phyloP scores from a whole-genome alignment of 2,113 vertebrate species.

The Panthera tigris region DNA sequence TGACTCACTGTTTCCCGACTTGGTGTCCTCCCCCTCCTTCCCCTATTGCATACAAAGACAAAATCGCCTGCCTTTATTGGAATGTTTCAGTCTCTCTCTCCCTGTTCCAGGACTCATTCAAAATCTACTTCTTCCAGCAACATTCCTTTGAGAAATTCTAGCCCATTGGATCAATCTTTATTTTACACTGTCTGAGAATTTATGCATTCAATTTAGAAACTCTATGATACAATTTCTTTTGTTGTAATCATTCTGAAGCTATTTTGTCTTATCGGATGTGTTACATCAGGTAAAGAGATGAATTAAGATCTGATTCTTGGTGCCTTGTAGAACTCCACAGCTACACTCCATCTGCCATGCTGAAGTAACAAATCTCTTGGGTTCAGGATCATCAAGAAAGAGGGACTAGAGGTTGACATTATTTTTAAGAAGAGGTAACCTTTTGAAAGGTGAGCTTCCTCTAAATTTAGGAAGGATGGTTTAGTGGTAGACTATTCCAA shows the following conservation, averaged over 20 bases:
- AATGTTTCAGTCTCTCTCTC: background rate
- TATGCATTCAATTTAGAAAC: background rate
- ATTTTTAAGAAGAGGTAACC: background rate
- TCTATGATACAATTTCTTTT: background rate
- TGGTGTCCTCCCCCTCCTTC: background rate
- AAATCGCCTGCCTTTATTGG: background rate
- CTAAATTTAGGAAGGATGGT: background rate
- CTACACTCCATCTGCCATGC: fast-evolving
- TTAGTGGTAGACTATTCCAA: background rate
- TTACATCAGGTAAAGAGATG: background rate
- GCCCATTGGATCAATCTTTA: background rate
- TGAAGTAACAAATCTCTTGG: background rate
- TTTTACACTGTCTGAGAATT: background rate
- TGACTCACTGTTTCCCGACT: slow-evolving; percentile 48
- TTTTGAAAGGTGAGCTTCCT: background rate
- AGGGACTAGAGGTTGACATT: background rate
- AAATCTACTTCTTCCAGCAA: background rate
- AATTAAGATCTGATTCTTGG: background rate
- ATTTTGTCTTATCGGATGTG: background rate
- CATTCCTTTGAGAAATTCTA: background rate
- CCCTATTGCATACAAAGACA: background rate
- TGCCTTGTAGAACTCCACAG: background rate
- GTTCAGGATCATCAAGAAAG: background rate
- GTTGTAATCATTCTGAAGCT: background rate
- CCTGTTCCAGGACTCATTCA: background rate